A percentile compares a stretch with the other conserved stretches of the same genome.
These are phyloP conservation scores for Mesoclemmys tuberculata DNA, from an alignment of 2,113 vertebrate species.

Conservation along the genomic window DNA sequence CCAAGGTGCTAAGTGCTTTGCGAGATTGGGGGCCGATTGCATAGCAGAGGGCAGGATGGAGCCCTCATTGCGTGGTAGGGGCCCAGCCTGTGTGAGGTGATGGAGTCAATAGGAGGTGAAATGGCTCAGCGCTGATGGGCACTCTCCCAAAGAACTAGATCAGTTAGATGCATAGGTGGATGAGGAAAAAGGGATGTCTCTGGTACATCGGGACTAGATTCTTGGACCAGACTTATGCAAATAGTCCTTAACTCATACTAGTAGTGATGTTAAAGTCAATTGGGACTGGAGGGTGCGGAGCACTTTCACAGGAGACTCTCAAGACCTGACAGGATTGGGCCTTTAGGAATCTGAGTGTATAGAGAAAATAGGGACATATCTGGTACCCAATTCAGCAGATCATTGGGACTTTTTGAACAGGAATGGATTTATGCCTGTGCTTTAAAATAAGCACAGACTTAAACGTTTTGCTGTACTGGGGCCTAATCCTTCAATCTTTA, in stretches of 20 bases:
- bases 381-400: not conserved
- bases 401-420: not conserved
- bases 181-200: not conserved
- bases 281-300: not conserved
- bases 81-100: not conserved
- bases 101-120: not conserved
- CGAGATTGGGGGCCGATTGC: too few species aligned
- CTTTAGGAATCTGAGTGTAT: accelerated
- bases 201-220: not conserved
- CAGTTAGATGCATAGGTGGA: not conserved
- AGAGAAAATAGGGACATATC: not conserved
- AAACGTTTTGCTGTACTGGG: not conserved
- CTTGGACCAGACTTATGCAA: not conserved
- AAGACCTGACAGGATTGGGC: not conserved
- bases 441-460: not conserved
- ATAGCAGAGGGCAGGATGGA: not conserved
- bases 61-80: not conserved
- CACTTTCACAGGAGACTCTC: not conserved
- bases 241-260: not conserved
- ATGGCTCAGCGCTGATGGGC: not conserved
- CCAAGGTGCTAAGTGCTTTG: not conserved
- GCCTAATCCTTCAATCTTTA: not conserved
- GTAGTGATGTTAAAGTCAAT: not conserved
- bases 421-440: accelerated
- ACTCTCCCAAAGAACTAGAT: not conserved